Evolutionary conservation across 2,113 vertebrate species (phyloP), one percentile per base, ranked within the genome.

Genomic region (Pampusana beccarii): DNA sequence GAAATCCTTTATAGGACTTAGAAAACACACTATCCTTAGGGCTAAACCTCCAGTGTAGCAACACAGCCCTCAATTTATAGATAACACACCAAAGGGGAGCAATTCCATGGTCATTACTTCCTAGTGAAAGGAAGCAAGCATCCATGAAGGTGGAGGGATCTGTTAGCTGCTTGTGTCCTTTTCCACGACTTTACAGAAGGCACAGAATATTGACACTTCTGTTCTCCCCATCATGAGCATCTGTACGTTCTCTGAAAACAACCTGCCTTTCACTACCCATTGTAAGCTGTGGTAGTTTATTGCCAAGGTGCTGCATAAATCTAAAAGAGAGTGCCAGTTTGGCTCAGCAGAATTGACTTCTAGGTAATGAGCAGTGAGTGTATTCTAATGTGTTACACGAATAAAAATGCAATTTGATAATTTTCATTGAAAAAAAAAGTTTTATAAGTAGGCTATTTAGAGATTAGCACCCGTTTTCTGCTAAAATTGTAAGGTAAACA

Each of bases 31-130:
- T 62, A 2, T 75, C 71, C 78, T 80, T 57, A 51, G 72, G 51
- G 60, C 79, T 80, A 62, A 86, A 75, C 46, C 40, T 88, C 60
- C 53, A 42, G 50, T 0, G 4, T 34, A 78, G 51, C 46, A 82
- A 4, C 36, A 74, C 20, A 70, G 23, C 36, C 38, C 16, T 79
- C 34, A n/a, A 2, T 85, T 83, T 79, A 73, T 33, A 77, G 73
- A 34, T 26, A 36, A 19, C 31, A 17, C 34, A 33, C 60, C 54
- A 57, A 75, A 61, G 70, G 13, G 19, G 64, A 91, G 48, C n/a
- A 62, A 91, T 87, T 93, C 90, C 58, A 38, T 66, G 85, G 21
- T 54, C 44, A 44, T 92, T 85, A 53, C 36, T 84, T 67, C 21
- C 38, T 38, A 71, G 71, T 12, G 48, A 74, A 70, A 80, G 53